A percentile compares a stretch with the other conserved stretches of the same genome.
These are phyloP conservation scores for Sylvilagus bachmani DNA, from an alignment of 2,113 vertebrate species.

Conservation along the genomic window DNA sequence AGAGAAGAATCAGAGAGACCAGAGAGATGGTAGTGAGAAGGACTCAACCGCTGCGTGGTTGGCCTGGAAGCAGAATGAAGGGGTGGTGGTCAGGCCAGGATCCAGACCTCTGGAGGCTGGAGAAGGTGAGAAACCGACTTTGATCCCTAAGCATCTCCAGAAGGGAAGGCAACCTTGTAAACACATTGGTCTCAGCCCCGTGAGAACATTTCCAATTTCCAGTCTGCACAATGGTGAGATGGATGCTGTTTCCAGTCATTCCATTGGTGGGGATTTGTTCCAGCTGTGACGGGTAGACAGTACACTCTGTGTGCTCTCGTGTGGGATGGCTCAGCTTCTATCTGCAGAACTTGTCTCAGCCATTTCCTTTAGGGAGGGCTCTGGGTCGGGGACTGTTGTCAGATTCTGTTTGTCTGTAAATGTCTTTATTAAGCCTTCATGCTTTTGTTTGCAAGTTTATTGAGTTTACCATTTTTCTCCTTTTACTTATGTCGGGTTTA, in stretches of 20 bases:
- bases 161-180: neutral
- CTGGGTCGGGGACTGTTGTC: neutral
- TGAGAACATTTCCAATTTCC: neutral
- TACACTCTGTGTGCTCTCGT: neutral
- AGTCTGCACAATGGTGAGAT: neutral
- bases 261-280: neutral
- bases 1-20: neutral
- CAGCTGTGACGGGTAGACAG: neutral
- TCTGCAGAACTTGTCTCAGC: neutral
- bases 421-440: neutral
- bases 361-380: neutral
- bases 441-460: conserved; percentile 4
- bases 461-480: neutral
- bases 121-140: neutral
- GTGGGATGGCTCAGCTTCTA: neutral
- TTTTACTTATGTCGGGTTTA: neutral
- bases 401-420: conserved; percentile 5
- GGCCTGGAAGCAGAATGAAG: neutral
- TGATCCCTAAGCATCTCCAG: neutral
- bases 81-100: accelerated
- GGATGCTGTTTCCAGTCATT: neutral
- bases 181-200: neutral
- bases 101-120: neutral
- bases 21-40: neutral
- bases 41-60: neutral